These are phyloP conservation scores for Brachyrhaphis roseni DNA, from an alignment of 2,797 vertebrate genomes.

Conservation along the genomic window DNA sequence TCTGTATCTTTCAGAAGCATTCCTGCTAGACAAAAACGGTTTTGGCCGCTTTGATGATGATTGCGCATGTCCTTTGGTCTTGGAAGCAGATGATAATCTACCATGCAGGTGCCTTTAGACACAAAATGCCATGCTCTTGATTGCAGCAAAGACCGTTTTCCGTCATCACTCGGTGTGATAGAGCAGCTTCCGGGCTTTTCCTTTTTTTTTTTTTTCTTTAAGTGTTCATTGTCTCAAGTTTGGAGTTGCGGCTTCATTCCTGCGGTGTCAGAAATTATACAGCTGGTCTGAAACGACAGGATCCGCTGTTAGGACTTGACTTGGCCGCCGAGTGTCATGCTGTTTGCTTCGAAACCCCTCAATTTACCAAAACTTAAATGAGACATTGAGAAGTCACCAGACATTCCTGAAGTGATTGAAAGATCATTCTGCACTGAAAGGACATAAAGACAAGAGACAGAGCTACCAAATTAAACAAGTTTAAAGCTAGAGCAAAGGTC, in stretches of 20 bases:
- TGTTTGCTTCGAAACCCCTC: conserved; percentile 71
- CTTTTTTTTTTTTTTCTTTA: conserved; percentile 18
- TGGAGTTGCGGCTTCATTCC: conserved; percentile 75
- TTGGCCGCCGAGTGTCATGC: conserved; percentile 55
- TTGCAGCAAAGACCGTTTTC: conserved; percentile 40
- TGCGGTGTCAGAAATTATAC: conserved; percentile 79
- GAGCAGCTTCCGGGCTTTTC: conserved; percentile 36
- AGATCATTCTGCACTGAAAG: conserved; percentile 47
- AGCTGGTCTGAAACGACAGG: conserved; percentile 61
- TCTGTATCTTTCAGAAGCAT: conserved; percentile 55
- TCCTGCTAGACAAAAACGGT: conserved; percentile 56
- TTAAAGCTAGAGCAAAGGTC: conserved; percentile 29
- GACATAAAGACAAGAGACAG: conserved; percentile 32
- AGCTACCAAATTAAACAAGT: conserved; percentile 31
- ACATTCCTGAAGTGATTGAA: conserved; percentile 73
- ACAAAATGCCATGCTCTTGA: conserved; percentile 52
- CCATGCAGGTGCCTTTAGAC: conserved; percentile 41
- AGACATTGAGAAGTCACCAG: conserved; percentile 72
- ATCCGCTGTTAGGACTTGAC: conserved; percentile 72
- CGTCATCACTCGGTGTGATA: conserved; percentile 32
- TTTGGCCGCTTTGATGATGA: conserved; percentile 65
- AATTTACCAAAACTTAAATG: conserved; percentile 77
- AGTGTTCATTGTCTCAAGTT: conserved; percentile 61
- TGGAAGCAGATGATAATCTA: conserved; percentile 68
- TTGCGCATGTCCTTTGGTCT: conserved; percentile 56